Evolutionary conservation across 2,888 invertebrate species (phyloP), one percentile per base, ranked within the genome.

Genomic region (Tillus elongatus): DNA sequence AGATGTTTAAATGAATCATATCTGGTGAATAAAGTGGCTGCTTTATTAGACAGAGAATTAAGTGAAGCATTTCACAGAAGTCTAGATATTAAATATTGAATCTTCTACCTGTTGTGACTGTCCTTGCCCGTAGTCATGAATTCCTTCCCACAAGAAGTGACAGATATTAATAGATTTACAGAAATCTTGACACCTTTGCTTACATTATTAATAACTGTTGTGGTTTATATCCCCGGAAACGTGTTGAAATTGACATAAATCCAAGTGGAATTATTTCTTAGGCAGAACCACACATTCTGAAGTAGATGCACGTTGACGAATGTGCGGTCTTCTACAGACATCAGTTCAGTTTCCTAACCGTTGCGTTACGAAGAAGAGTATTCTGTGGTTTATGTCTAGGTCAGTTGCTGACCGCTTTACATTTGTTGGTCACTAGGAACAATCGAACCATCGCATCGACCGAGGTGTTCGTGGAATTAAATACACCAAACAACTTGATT

Each of bases 161-260:
- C 34, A 34, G 6, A 34, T 34, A 34, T 26, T 31, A 34, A 34
- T 34, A 34, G 34, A 34, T 34, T 34, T 34, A 34, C 39, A 37
- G 37, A 42, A 36, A 37, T 36, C 39, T 37, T 40, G 42, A 42
- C 42, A 42, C 39, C 33, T 42, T 28, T 36, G n/a, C 24, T 19
- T 19, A n/a, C 24, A 19, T 8, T 19, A 19, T 19, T 19, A 19
- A 19, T 19, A 19, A 19, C 24, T 19, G 6, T n/a, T 19, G 24
- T n/a, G 24, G 24, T 19, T n/a, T 6, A 19, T 19, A 8, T 19
- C 24, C 24, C 24, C 6, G 24, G 6, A 19, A 19, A 6, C n/a
- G 6, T 19, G 24, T 19, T 19, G 24, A 19, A 19, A 19, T n/a
- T 19, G 24, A 19, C 24, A 19, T 19, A 8, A 19, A 19, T 19